Evolutionary conservation across 2,888 invertebrate species (phyloP).

Genomic region (Synanthedon andrenaeformis): DNA sequence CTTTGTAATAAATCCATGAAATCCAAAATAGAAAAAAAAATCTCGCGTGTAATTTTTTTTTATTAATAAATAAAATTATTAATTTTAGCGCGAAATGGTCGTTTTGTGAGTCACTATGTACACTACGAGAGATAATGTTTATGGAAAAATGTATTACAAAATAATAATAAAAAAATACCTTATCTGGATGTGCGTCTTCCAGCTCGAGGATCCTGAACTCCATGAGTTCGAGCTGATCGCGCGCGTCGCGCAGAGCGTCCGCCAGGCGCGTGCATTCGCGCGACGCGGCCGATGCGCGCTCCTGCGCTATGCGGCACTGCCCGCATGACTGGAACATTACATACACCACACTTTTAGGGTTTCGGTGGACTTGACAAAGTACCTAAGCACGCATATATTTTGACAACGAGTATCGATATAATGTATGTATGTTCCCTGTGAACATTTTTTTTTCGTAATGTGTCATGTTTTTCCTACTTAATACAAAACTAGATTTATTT

Average conservation of each 20-base stretch:
- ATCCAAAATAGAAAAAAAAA: too few relatives aligned
- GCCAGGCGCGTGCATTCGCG: constrained; percentile 70
- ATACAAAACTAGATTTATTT: too few relatives aligned
- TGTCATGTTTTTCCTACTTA: too few relatives aligned
- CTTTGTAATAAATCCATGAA: too few relatives aligned
- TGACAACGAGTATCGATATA: constrained; percentile 17
- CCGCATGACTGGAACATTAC: constrained; percentile 45
- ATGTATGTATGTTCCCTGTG: background rate
- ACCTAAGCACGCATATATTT: too few relatives aligned
- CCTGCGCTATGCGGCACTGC: constrained; percentile 53
- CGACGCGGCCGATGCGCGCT: constrained; percentile 54
- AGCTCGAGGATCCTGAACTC: constrained; percentile 83
- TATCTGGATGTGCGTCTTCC: constrained; percentile 74
- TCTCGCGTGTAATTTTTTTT: too few relatives aligned
- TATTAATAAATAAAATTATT: too few relatives aligned
- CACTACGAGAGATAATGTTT: background rate
- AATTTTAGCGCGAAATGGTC: too few relatives aligned
- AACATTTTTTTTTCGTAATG: too few relatives aligned
- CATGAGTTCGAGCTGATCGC: constrained; percentile 83
- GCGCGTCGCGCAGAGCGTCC: constrained; percentile 78
- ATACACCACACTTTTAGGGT: background rate
- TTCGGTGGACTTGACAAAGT: too few relatives aligned
- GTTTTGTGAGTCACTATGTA: too few relatives aligned
- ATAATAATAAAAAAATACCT: too few relatives aligned
- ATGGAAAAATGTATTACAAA: background rate